Evolutionary conservation across 2,888 invertebrate species (phyloP).

Genomic region (Elgonia sp.): DNA sequence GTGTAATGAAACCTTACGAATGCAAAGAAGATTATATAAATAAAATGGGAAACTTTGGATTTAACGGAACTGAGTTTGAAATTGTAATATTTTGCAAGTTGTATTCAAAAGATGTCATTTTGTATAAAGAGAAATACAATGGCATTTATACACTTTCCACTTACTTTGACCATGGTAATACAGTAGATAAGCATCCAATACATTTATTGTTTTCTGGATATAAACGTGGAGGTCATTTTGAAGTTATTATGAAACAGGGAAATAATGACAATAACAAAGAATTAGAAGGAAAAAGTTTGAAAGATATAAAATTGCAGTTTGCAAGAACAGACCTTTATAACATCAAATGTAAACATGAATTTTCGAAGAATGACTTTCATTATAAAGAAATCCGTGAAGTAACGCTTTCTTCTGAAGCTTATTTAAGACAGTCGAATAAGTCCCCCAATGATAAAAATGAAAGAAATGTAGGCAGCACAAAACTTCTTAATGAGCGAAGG

Average conservation of each 20-base stretch:
- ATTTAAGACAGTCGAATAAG: too few relatives aligned
- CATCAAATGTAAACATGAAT: too few relatives aligned
- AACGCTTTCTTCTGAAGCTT: too few relatives aligned
- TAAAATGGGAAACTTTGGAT: neutral
- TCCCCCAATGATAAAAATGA: too few relatives aligned
- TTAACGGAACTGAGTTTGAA: constrained; percentile 7
- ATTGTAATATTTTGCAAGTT: neutral
- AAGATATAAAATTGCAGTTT: neutral
- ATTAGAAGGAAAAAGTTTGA: neutral
- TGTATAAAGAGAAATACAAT: neutral
- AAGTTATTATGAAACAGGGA: too few relatives aligned
- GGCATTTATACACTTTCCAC: neutral
- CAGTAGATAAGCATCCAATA: neutral
- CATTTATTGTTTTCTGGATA: neutral
- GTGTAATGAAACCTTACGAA: neutral
- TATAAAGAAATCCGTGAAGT: too few relatives aligned
- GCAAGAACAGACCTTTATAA: too few relatives aligned
- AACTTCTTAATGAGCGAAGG: too few relatives aligned
- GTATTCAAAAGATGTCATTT: neutral
- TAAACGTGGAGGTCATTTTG: neutral
- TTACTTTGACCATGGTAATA: neutral
- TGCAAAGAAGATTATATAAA: neutral
- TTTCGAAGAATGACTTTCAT: too few relatives aligned
- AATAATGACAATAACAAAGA: too few relatives aligned
- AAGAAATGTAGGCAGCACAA: too few relatives aligned